Percentiles rank a stretch among this genome's conserved stretches.
Evolutionary conservation across 2,888 invertebrate genomes (phyloP).

Genomic region (Steinernema hermaphroditum): DNA sequence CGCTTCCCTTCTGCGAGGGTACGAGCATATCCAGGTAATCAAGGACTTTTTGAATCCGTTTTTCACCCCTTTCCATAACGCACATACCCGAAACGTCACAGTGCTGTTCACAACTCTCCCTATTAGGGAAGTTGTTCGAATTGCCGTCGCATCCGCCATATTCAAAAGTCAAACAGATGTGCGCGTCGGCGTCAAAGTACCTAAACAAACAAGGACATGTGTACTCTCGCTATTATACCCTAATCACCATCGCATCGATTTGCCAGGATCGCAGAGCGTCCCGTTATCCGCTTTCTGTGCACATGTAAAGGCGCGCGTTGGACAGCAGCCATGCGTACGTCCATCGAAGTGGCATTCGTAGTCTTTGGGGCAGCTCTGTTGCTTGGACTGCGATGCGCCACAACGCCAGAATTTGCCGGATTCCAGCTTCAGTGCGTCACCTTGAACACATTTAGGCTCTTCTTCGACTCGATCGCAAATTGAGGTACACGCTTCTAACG

Average conservation of each 20-base stretch:
- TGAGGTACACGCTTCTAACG: constrained; percentile 47
- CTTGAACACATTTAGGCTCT: constrained; percentile 54
- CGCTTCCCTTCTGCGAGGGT: too few relatives aligned
- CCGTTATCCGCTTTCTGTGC: constrained; percentile 35
- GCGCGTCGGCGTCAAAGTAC: constrained; percentile 46
- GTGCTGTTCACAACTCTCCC: constrained; percentile 50
- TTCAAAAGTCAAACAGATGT: constrained; percentile 51
- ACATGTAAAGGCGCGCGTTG: constrained; percentile 42
- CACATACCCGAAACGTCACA: constrained; percentile 50
- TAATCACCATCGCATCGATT: constrained; percentile 36
- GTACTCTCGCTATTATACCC: background rate
- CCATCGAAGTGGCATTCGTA: constrained; percentile 59
- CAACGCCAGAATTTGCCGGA: constrained; percentile 51
- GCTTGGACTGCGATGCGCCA: constrained; percentile 1
- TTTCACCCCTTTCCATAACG: too few relatives aligned
- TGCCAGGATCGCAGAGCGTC: constrained; percentile 34
- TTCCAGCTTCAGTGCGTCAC: constrained; percentile 47
- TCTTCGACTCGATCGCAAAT: constrained; percentile 51
- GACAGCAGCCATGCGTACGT: constrained; percentile 53
- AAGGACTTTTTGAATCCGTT: too few relatives aligned
- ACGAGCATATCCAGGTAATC: too few relatives aligned
- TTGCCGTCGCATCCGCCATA: constrained; percentile 59
- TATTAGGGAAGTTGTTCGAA: constrained; percentile 54
- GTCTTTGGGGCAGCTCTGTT: constrained; percentile 49
- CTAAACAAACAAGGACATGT: constrained; percentile 29